Conservation (phyloP, 2,888 invertebrate species). For the Micoletzkya japonica region DNA sequence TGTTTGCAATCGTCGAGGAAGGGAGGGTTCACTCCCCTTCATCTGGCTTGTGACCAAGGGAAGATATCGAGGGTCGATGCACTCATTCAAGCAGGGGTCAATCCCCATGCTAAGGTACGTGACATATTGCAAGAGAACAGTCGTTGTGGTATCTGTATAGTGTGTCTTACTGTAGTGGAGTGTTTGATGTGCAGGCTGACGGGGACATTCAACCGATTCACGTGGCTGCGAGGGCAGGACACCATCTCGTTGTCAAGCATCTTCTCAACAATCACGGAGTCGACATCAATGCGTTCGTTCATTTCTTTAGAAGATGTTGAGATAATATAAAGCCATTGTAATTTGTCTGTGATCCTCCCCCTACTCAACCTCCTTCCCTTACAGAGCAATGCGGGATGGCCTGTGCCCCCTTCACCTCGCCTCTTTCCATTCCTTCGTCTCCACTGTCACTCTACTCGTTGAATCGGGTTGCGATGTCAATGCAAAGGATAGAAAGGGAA, state of each 20-base stretch:
- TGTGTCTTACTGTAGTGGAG: too few species aligned
- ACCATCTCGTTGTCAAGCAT: slow-evolving; percentile 27
- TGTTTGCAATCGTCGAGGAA: slow-evolving; percentile 1
- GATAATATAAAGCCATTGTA: background rate
- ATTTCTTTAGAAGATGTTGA: background rate
- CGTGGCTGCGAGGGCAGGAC: slow-evolving; percentile 19
- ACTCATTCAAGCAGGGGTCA: slow-evolving; percentile 16
- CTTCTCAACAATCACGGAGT: slow-evolving; percentile 21
- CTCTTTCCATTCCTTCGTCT: slow-evolving; percentile 20
- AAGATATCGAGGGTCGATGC: slow-evolving; percentile 22
- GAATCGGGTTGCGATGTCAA: slow-evolving; percentile 13
- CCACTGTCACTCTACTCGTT: slow-evolving; percentile 15
- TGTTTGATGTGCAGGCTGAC: slow-evolving; percentile 18
- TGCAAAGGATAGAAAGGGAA: background rate
- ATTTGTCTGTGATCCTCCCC: background rate
- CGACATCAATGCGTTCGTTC: slow-evolving; percentile 15
- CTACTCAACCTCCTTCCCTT: background rate
- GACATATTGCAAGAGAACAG: background rate
- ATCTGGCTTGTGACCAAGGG: slow-evolving; percentile 27
- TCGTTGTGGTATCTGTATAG: too few species aligned
- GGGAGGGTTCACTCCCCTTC: slow-evolving; percentile 27
- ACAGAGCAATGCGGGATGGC: slow-evolving; percentile 15
- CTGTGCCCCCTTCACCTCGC: slow-evolving; percentile 11
- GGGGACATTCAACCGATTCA: slow-evolving; percentile 21
- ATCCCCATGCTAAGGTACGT: slow-evolving; percentile 22